Base-by-base conservation (phyloP, 2,888 invertebrate genomes). In the Scaptomyza polygonia region DNA sequence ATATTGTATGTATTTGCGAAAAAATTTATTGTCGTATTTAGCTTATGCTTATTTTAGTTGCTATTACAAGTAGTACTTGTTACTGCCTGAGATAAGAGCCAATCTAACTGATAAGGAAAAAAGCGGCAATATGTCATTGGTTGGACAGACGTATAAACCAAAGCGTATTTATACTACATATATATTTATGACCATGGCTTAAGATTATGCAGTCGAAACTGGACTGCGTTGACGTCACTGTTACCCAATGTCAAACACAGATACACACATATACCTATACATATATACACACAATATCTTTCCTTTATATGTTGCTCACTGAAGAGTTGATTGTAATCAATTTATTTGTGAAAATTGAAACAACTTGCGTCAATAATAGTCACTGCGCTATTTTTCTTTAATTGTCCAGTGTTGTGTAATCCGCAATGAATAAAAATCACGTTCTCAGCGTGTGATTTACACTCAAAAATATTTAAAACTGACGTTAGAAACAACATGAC, bases 131-230 rank as follows among this genome's bases (percentile, higher is more conserved):
- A 74, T 75, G 73, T 32, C 75, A 62, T 39, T 39, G 16, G 40
- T 52, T 52, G 53, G 21, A 34, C 52, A 53, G 29, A 49, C 40
- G 16, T 45, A 53, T 36, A 21, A 49, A 21, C 9, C 4, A 30
- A 29, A 39, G 9, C 27, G 5, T 18, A 14, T 57, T 25, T 2
- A 16, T 8, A 16, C 34, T 8, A 12, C 40, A n/a, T n/a, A 29
- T 27, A 3, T 21, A 18, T 9, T 21, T 55, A 27, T 34, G 44
- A 47, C 25, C 57, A 57, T 61, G 75, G 66, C 61, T 66, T 61
- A 55, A 75, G 67, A 53, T 64, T 49, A 39, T 72, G 76, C 73
- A 76, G 82, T 77, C 71, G 12, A 72, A 75, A 78, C 75, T 65
- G 68, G 72, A 43, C 58, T 39, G 21, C 32, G 34, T 43, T 70